phyloP scores from a whole-genome alignment of 2,888 invertebrate species.

The Girardia tigrina region DNA sequence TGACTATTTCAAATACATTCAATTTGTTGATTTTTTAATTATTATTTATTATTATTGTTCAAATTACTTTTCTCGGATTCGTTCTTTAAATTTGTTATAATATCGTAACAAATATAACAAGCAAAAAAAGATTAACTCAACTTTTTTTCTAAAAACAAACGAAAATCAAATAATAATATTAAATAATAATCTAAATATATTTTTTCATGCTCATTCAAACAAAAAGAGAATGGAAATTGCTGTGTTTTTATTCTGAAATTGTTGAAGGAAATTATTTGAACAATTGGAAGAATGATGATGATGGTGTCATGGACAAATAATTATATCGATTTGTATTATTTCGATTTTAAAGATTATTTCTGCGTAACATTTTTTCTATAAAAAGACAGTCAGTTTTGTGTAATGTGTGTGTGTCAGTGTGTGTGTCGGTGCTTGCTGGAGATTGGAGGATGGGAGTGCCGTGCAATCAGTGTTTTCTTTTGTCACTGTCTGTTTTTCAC shows the following conservation, averaged over 20 bases:
- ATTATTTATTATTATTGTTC: neutral
- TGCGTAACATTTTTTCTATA: neutral
- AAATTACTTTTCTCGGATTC: constrained; percentile 23
- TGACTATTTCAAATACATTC: neutral
- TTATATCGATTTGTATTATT: neutral
- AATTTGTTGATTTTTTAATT: neutral
- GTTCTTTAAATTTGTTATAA: neutral
- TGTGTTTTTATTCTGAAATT: neutral
- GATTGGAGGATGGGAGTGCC: no score
- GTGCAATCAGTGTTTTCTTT: no score
- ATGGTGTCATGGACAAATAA: no score
- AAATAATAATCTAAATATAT: no score
- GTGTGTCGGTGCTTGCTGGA: no score
- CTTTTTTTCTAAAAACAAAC: no score
- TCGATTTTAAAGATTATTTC: neutral
- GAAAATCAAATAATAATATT: no score
- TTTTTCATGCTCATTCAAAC: neutral
- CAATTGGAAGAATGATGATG: neutral
- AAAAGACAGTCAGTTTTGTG: neutral
- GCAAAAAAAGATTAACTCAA: no score
- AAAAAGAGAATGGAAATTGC: neutral
- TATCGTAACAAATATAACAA: no score
- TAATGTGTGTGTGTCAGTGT: neutral
- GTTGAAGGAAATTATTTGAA: neutral
- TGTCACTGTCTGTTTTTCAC: no score